Evolutionary conservation across 2,888 invertebrate species (phyloP).

Genomic region (Argynnis bischoffii): DNA sequence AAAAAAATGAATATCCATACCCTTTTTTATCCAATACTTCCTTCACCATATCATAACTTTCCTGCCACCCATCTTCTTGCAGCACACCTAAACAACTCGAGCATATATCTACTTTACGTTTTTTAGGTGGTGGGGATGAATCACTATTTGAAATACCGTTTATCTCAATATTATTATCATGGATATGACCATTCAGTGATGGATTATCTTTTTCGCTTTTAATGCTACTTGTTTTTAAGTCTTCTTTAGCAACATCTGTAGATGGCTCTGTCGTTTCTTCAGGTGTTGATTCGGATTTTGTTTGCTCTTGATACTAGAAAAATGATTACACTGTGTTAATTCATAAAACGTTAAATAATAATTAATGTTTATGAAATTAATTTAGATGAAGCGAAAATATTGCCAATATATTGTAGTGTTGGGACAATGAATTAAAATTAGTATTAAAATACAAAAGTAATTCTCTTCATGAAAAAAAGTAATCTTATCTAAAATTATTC

Average conservation of each 20-base stretch:
- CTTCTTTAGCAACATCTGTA: slow-evolving; percentile 32
- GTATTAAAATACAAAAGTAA: no score
- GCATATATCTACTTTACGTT: slow-evolving; percentile 81
- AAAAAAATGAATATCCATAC: slow-evolving; percentile 44
- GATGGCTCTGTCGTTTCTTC: background rate
- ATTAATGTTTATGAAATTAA: background rate
- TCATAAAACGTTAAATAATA: slow-evolving; percentile 11
- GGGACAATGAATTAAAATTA: background rate
- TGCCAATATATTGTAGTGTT: no score
- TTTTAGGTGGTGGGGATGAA: slow-evolving; percentile 59
- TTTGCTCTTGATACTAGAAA: slow-evolving; percentile 28
- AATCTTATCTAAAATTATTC: background rate
- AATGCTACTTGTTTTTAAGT: background rate
- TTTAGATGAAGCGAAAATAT: background rate
- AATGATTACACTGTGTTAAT: background rate
- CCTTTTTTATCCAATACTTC: slow-evolving; percentile 77
- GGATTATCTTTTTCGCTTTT: slow-evolving; percentile 28
- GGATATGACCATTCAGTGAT: slow-evolving; percentile 32
- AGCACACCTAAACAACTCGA: slow-evolving; percentile 88
- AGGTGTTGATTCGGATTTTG: background rate
- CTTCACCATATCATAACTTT: slow-evolving; percentile 76
- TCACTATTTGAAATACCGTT: slow-evolving; percentile 12
- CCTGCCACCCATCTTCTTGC: slow-evolving; percentile 82
- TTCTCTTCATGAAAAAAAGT: no score
- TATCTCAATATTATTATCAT: slow-evolving; percentile 15